Percentiles rank a stretch among this genome's conserved stretches.
phyloP scores from a whole-genome alignment of 2,888 invertebrate species.

The Bimastos eiseni region DNA sequence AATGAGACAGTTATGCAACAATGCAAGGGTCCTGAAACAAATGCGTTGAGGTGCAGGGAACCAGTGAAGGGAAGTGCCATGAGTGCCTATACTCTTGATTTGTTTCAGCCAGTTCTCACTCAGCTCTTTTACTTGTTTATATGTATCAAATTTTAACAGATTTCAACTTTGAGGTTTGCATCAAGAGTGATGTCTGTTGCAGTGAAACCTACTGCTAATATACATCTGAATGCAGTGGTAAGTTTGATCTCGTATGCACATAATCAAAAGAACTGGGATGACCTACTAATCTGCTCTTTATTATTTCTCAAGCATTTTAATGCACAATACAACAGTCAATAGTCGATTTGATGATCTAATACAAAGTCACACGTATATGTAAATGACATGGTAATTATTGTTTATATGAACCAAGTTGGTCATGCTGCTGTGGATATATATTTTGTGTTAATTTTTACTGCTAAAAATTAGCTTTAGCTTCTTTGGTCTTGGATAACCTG shows the following conservation, averaged over 20 bases:
- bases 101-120: no score
- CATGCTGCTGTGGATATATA: neutral
- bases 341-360: neutral
- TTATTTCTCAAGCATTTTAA: neutral
- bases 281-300: neutral
- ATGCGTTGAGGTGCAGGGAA: no score
- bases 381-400: no score
- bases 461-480: neutral
- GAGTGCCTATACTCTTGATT: no score
- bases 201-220: slow-evolving; percentile 59
- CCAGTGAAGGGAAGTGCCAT: no score
- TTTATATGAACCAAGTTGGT: neutral
- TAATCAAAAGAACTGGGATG: neutral
- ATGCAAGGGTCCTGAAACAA: no score
- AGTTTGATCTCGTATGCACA: neutral
- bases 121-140: neutral
- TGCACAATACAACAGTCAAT: neutral
- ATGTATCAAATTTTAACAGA: slow-evolving; percentile 47
- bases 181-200: slow-evolving; percentile 62
- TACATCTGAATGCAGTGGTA: slow-evolving; percentile 54
- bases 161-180: slow-evolving; percentile 62
- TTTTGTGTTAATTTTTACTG: neutral
- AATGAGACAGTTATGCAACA: no score
- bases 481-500: neutral
- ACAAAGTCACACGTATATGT: no score